A percentile compares a stretch with the other conserved stretches of the same genome.
These are phyloP conservation scores for Crossoptilon crossoptilon DNA, from an alignment of 2,797 vertebrate species.

Conservation along the genomic window DNA sequence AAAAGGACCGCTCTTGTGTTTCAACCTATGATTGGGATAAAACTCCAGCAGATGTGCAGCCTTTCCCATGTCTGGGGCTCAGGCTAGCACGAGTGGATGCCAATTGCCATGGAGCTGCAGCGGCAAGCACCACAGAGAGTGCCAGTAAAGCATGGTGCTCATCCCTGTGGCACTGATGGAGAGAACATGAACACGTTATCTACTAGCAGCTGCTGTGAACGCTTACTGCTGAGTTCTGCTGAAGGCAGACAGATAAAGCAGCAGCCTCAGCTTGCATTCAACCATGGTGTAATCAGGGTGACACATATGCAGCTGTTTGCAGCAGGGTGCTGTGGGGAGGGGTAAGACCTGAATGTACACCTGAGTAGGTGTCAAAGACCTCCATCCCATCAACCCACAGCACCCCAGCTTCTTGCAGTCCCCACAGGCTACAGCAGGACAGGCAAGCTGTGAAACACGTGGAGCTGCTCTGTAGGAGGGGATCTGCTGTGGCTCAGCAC, in stretches of 20 bases:
- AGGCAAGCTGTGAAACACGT: not conserved
- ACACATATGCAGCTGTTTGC: not conserved
- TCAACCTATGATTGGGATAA: not conserved
- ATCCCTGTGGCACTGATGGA: accelerated
- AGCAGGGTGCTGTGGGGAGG: not conserved
- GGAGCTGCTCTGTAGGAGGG: not conserved
- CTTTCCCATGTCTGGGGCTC: not conserved
- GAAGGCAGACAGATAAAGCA: not conserved
- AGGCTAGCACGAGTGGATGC: not conserved
- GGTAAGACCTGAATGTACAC: not conserved
- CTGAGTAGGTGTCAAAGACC: not conserved
- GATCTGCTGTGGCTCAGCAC: not conserved
- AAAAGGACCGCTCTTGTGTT: not conserved
- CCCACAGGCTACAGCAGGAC: not conserved
- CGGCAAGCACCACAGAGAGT: not conserved
- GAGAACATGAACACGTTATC: not conserved
- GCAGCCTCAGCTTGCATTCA: not conserved
- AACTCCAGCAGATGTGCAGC: not conserved
- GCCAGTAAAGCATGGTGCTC: not conserved
- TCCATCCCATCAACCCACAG: accelerated
- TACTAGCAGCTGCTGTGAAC: not conserved
- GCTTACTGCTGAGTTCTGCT: not conserved
- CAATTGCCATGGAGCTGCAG: not conserved
- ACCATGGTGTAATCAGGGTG: not conserved
- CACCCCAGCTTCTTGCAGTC: not conserved